phyloP scores from a whole-genome alignment of 2,113 vertebrate genomes.

The Barnardius zonarius region DNA sequence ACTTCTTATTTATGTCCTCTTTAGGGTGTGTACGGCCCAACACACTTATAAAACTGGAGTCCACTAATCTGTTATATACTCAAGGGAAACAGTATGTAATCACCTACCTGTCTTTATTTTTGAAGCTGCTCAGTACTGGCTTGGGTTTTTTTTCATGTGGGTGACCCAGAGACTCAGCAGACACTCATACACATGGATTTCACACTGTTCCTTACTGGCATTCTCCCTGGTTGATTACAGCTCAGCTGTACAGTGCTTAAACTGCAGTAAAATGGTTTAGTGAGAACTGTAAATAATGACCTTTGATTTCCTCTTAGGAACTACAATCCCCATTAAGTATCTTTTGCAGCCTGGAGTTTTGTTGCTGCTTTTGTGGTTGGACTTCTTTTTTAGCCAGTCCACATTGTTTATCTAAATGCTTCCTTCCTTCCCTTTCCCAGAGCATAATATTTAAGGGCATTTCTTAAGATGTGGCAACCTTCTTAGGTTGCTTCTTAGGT shows the following conservation, averaged over 20 bases:
- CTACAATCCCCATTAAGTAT: conserved; percentile 54
- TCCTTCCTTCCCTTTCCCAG: background rate
- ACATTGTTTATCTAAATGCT: background rate
- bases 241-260: background rate
- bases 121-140: background rate
- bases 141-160: background rate
- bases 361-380: background rate
- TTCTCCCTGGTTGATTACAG: background rate
- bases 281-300: conserved; percentile 17
- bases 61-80: background rate
- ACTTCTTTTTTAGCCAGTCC: conserved; percentile 9
- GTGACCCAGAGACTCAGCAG: background rate
- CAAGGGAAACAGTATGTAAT: background rate
- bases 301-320: conserved; percentile 56
- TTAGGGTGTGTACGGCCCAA: background rate
- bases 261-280: conserved; percentile 40
- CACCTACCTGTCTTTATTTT: background rate
- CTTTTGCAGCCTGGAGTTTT: background rate
- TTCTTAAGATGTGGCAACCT: conserved; percentile 30
- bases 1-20: background rate
- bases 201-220: background rate
- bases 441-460: conserved; percentile 18
- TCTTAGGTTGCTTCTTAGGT: background rate
- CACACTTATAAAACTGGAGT: background rate
- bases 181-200: background rate